Evolutionary conservation across 2,888 invertebrate genomes (phyloP), one percentile per base, ranked within the genome.

Genomic region (Galeruca laticollis): DNA sequence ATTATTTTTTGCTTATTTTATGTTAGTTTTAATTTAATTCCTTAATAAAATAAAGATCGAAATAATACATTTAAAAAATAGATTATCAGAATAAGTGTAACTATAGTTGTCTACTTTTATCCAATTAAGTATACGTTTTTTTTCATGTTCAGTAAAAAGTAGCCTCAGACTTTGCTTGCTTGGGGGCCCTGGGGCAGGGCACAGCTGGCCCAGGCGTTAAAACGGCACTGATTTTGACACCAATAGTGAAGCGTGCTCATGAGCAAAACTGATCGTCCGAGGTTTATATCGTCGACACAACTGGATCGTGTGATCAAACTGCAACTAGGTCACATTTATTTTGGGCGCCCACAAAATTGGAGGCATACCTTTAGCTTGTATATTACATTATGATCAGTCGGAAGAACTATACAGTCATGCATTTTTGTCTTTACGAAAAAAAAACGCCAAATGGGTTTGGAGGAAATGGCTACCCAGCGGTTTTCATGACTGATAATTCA

Each of bases 301-400:
- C 26, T 37, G 64, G 64, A 37, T 65, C 64, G 1, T 65, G 64
- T 20, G 64, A 65, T 54, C 56, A 65, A 56, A 56, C 21, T 18
- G 31, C 52, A 37, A 54, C 56, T 2, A 56, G 56, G 56, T 37
- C 9, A 57, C 54, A 37, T 65, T 65, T 56, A 40, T 65, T 35
- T 56, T 65, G 21, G 56, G 35, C 10, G 37, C 60, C n/a, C 40
- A 33, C 35, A 60, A 56, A 56, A 54, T n/a, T 43, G 64, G 43
- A 9, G 64, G 18, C 33, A 56, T 54, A 56, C 64, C 64, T 13
- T 54, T 65, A 15, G 64, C 64, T 13, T 65, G 56, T 20, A n/a
- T 65, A 11, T 20, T 65, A 21, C 56, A 65, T 37, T 54, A 9
- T 20, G 54, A 11, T 35, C 54, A 54, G 37, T 9, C 37, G 15